Evolutionary conservation across 2,797 vertebrate species (phyloP).

Genomic region (Hoplostethus atlanticus): DNA sequence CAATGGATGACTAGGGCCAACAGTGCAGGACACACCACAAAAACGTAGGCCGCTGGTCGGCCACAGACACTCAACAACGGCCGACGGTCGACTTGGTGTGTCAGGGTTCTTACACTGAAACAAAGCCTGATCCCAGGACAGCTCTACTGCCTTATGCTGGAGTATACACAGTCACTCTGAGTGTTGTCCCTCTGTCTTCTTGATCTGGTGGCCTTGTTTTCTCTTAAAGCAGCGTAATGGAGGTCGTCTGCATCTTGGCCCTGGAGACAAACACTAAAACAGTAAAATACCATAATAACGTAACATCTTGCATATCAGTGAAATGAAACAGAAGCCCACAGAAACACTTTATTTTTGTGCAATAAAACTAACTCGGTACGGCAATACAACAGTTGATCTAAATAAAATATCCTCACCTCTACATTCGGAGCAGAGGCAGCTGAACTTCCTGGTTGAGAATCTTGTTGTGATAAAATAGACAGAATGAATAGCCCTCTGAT

Average conservation of each 20-base stretch:
- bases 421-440: rapidly evolving
- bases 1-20: too few species aligned
- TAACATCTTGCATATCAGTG: too few species aligned
- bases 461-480: too few species aligned
- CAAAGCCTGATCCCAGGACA: not conserved
- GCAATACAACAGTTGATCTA: not conserved
- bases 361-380: not conserved
- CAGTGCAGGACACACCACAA: too few species aligned
- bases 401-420: constrained; percentile 25
- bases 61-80: too few species aligned
- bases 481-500: too few species aligned
- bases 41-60: too few species aligned
- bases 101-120: not conserved
- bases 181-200: constrained; percentile 8
- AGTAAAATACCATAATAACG: not conserved
- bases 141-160: constrained; percentile 20
- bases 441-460: too few species aligned
- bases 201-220: not conserved
- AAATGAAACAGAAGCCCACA: too few species aligned
- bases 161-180: constrained; percentile 52
- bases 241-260: constrained; percentile 38
- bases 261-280: constrained; percentile 7
- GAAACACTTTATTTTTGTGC: too few species aligned
- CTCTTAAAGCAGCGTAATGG: constrained; percentile 44
- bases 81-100: too few species aligned